A percentile compares a stretch with the other conserved stretches of the same genome.
Conservation (phyloP, 2,888 invertebrate species). For the Caenorhabditis sp. region DNA sequence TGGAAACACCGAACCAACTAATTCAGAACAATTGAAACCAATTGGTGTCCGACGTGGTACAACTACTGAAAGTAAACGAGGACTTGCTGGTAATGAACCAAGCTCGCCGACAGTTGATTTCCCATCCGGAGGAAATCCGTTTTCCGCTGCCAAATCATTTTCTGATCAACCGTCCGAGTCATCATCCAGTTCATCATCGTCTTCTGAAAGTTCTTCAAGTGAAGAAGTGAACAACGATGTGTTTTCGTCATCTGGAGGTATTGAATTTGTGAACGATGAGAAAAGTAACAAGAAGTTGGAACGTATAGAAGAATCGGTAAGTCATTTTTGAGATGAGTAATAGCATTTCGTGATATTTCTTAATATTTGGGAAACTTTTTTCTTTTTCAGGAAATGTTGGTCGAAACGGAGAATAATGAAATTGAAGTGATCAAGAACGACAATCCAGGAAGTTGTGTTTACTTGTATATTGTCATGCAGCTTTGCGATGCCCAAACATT, state of each 20-base stretch:
- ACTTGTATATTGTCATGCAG: slow-evolving; percentile 48
- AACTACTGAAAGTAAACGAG: slow-evolving; percentile 29
- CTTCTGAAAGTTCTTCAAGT: background rate
- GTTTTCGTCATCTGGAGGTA: slow-evolving; percentile 23
- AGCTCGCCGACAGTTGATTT: background rate
- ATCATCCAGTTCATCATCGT: slow-evolving; percentile 11
- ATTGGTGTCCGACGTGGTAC: slow-evolving; percentile 22
- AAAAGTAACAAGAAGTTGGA: slow-evolving; percentile 13
- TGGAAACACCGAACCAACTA: slow-evolving; percentile 11
- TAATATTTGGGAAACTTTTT: background rate
- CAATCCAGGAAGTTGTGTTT: slow-evolving; percentile 21
- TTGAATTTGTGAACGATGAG: slow-evolving; percentile 16
- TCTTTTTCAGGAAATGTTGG: slow-evolving; percentile 30
- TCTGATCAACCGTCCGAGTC: slow-evolving; percentile 2
- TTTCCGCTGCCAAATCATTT: background rate
- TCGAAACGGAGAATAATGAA: slow-evolving; percentile 29
- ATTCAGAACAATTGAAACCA: slow-evolving; percentile 5
- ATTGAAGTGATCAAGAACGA: slow-evolving; percentile 21
- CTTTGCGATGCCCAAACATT: slow-evolving; percentile 76
- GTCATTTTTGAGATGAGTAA: background rate
- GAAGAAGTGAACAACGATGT: background rate
- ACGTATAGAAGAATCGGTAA: slow-evolving; percentile 17
- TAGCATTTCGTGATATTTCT: too few relatives aligned
- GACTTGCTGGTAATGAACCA: slow-evolving; percentile 6
- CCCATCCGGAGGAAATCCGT: background rate